These are phyloP conservation scores for Anagyrus pseudococci DNA, from an alignment of 2,888 invertebrate species.

Conservation along the genomic window DNA sequence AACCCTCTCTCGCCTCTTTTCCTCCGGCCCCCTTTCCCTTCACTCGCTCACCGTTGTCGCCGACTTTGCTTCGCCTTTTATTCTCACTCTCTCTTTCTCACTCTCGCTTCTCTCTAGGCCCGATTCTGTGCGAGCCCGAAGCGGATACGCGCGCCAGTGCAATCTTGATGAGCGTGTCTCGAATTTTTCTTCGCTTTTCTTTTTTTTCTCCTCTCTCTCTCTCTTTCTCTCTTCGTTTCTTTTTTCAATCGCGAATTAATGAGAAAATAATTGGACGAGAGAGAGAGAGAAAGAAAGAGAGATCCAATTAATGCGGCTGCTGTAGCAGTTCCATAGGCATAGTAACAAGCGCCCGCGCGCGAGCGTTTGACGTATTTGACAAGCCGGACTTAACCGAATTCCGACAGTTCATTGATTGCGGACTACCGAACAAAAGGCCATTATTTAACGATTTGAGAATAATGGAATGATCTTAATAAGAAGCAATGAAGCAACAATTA, in stretches of 20 bases:
- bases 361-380: not conserved
- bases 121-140: too few relatives aligned
- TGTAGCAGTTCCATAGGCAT: too few relatives aligned
- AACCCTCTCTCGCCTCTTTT: not conserved
- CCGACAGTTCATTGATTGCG: not conserved
- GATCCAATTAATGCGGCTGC: not conserved
- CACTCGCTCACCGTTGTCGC: too few relatives aligned
- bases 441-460: not conserved
- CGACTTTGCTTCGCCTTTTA: too few relatives aligned
- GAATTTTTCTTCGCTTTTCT: too few relatives aligned
- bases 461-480: too few relatives aligned
- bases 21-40: too few relatives aligned
- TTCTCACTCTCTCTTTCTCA: too few relatives aligned
- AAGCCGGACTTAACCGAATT: not conserved
- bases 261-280: slow-evolving; percentile 8
- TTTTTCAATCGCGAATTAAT: not conserved
- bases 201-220: not conserved
- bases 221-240: not conserved
- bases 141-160: not conserved
- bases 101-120: too few relatives aligned
- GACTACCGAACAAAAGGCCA: not conserved
- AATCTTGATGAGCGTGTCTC: too few relatives aligned
- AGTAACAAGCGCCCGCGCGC: not conserved
- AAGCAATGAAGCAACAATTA: too few relatives aligned
- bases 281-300: too few relatives aligned